These are phyloP conservation scores for Portunus trituberculatus DNA, from an alignment of 1,140 invertebrate genomes.

Conservation along the genomic window DNA sequence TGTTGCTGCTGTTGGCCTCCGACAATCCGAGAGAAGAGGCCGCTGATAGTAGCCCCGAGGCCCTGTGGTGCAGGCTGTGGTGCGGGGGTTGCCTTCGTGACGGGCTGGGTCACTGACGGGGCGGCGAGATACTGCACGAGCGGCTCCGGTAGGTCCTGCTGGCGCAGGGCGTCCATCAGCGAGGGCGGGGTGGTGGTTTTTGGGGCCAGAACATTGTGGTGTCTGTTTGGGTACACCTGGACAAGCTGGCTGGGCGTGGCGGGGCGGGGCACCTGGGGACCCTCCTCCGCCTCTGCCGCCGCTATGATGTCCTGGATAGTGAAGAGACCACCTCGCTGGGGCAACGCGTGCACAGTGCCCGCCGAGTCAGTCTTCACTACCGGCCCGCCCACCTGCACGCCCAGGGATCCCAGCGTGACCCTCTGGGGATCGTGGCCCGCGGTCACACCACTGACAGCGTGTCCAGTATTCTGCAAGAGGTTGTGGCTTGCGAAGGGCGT, in stretches of 20 bases:
- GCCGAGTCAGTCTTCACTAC: neutral
- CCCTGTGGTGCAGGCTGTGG: constrained; percentile 1
- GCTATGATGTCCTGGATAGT: constrained; percentile 42
- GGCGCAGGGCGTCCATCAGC: neutral
- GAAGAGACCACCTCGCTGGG: neutral
- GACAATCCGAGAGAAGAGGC: constrained; percentile 45
- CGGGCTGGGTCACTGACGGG: neutral
- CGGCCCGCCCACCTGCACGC: neutral
- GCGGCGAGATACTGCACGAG: neutral
- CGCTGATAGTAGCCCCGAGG: constrained; percentile 48
- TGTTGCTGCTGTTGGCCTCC: neutral
- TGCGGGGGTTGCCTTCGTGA: constrained; percentile 2
- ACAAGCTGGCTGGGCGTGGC: neutral
- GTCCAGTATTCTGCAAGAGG: neutral
- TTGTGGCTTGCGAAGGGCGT: neutral
- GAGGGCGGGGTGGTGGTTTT: neutral
- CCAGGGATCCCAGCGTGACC: neutral
- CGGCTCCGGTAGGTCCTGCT: constrained; percentile 25
- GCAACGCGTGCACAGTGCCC: constrained; percentile 48
- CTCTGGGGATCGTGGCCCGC: neutral
- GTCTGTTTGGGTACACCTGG: neutral
- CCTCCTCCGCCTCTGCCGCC: constrained; percentile 25
- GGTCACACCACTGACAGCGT: neutral
- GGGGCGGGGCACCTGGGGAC: neutral
- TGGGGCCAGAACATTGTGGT: constrained; percentile 2